Evolutionary conservation across 2,888 invertebrate species (phyloP).

Genomic region (Pogonocherus hispidulus): DNA sequence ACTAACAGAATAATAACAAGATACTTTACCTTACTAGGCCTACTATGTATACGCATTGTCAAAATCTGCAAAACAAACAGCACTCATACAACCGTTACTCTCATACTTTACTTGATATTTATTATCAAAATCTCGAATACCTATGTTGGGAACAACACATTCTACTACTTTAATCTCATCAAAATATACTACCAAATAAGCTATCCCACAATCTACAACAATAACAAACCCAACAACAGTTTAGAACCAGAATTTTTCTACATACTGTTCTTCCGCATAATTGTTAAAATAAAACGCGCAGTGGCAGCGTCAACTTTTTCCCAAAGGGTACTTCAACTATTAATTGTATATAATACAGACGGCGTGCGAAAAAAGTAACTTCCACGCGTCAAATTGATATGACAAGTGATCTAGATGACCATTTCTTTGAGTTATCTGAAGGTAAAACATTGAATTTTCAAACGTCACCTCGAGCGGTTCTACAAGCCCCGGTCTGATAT

Average conservation of each 20-base stretch:
- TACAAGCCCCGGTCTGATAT: constrained; percentile 23
- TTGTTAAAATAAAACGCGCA: neutral
- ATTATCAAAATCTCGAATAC: neutral
- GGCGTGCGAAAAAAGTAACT: too few relatives aligned
- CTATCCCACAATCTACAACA: neutral
- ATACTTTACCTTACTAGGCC: neutral
- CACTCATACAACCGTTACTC: neutral
- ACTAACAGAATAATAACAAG: neutral
- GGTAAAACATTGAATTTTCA: constrained; percentile 8
- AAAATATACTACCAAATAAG: neutral
- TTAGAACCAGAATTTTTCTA: neutral
- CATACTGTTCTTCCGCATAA: neutral
- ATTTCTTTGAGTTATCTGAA: neutral
- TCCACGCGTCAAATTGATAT: too few relatives aligned
- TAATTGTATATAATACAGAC: too few relatives aligned
- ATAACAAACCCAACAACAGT: neutral
- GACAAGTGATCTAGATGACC: too few relatives aligned
- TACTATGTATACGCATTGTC: too few relatives aligned
- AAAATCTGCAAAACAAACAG: neutral
- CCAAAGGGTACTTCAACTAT: too few relatives aligned
- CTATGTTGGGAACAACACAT: neutral
- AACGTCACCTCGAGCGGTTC: constrained; percentile 6
- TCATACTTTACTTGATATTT: neutral
- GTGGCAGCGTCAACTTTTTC: neutral
- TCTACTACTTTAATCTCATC: neutral